Base-by-base conservation (phyloP, 2,888 invertebrate genomes). In the Agonopterix subpropinquella region DNA sequence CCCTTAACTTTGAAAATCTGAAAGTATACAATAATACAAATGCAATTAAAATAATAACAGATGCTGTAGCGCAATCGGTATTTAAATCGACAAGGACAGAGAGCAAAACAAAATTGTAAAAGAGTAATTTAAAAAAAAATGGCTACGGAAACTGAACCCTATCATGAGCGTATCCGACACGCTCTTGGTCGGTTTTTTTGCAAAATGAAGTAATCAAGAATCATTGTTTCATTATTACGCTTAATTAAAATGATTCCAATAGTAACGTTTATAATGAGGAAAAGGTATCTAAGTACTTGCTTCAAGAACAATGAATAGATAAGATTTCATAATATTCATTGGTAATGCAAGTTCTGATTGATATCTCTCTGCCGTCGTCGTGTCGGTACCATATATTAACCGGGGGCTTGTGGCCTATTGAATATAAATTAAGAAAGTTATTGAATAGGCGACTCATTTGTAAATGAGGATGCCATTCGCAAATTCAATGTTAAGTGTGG, bases 361-460 rank as follows among this genome's bases (percentile, higher is more conserved):
- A 71, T 72, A 77, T 65, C 58, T 62, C 71, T 74, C 67, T 69
- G 60, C 64, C 63, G 66, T 68, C 11, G n/a, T 10, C n/a, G 10
- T n/a, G 39, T 65, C 69, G 71, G 68, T 62, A 59, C 70, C 70
- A 67, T 74, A 70, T 70, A 69, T 64, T 62, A 28, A 61, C 62
- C 57, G 54, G 59, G 57, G 58, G 59, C 56, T 56, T 11, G 68
- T 56, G 62, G 70, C 65, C 62, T 62, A 57, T 63, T 77, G 80
- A 77, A 80, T 80, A 76, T 74, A 67, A 80, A 79, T 71, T 67
- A 75, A 62, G 62, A 57, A 54, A 56, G 64, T 62, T 68, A 64
- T 67, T 62, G 65, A 66, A 61, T 63, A 62, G 60, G 62, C 58
- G 56, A 59, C 65, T 61, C 64, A 63, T 64, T 63, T 57, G 57